phyloP scores from a whole-genome alignment of 2,888 invertebrate species.

The Crossocerus cetratus region DNA sequence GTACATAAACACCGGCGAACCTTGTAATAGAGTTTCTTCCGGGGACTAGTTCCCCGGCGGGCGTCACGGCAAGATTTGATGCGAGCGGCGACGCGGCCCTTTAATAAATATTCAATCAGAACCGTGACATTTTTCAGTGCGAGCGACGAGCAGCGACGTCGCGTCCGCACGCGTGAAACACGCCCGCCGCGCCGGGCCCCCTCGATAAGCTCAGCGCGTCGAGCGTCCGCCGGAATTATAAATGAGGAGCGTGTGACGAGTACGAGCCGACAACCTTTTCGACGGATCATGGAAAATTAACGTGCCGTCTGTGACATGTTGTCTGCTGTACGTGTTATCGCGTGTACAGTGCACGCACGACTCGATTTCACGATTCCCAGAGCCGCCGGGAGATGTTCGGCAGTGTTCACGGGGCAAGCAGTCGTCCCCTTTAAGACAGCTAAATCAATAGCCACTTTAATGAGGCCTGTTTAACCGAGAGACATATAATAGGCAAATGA shows the following conservation, averaged over 20 bases:
- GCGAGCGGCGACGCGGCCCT: slow-evolving; percentile 39
- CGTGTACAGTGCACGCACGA: slow-evolving; percentile 9
- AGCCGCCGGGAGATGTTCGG: neutral
- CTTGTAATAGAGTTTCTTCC: slow-evolving; percentile 52
- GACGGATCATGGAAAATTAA: slow-evolving; percentile 34
- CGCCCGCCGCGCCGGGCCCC: slow-evolving; percentile 18
- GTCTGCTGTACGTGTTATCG: neutral
- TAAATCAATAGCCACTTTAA: slow-evolving; percentile 4
- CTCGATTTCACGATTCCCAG: slow-evolving; percentile 1
- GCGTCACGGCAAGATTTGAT: slow-evolving; percentile 27
- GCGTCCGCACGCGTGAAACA: no score
- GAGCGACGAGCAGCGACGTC: neutral
- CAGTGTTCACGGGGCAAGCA: neutral
- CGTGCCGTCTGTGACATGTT: slow-evolving; percentile 3
- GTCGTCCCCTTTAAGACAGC: slow-evolving; percentile 34
- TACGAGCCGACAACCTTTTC: slow-evolving; percentile 9
- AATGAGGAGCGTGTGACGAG: slow-evolving; percentile 14
- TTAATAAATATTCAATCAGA: slow-evolving; percentile 56
- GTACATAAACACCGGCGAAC: slow-evolving; percentile 55
- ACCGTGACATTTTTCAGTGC: slow-evolving; percentile 35
- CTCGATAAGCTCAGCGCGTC: slow-evolving; percentile 31
- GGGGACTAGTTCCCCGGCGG: slow-evolving; percentile 35
- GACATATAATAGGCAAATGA: slow-evolving; percentile 4
- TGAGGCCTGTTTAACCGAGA: neutral
- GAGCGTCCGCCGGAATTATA: slow-evolving; percentile 30